Base-by-base conservation (phyloP, 1,140 invertebrate genomes). In the Drosophila triauraria region DNA sequence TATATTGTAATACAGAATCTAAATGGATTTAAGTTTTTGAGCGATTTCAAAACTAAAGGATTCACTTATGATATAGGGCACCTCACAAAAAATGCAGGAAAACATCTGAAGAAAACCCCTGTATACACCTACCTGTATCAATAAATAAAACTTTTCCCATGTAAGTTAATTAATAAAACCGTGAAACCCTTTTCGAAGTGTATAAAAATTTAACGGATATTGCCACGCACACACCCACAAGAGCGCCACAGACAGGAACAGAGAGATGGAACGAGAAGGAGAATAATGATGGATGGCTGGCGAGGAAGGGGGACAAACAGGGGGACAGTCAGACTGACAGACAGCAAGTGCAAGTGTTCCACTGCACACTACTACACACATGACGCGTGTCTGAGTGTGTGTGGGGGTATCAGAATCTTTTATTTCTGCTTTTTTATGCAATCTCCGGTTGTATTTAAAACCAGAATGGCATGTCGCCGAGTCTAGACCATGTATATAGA, bases 321-420 rank as follows among this genome's bases (percentile, higher is more conserved):
- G 47, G 42, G 38, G 54, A 15, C 67, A 43, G 67, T 43, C 46
- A 30, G 30, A n/a, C 67, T 71, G 65, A 48, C 69, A 43, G 53
- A 72, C 46, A 72, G 30, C 70, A 74, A 74, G 68, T 74, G 70
- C 70, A 74, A 74, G 70, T 72, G 54, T 60, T 72, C n/a, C 25
- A 23, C 27, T 67, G 43, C 67, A 43, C 23, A 20, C 20, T 20
- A 20, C 20, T 20, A 20, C 32, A 71, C 27, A 50, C 43, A 25
- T 42, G 38, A 30, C 20, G 27, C 35, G 40, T 38, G 42, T 51
- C 54, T 42, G 35, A 42, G 43, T 59, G 44, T 38, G 35, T 50
- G 53, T 50, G 53, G 68, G 56, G 44, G 69, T 72, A 72, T 57
- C 53, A 44, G 38, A 72, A 60, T 72, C 38, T 43, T 50, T 42